These are phyloP conservation scores for Bolborhynchus lineola DNA, from an alignment of 2,113 vertebrate species.

Conservation along the genomic window DNA sequence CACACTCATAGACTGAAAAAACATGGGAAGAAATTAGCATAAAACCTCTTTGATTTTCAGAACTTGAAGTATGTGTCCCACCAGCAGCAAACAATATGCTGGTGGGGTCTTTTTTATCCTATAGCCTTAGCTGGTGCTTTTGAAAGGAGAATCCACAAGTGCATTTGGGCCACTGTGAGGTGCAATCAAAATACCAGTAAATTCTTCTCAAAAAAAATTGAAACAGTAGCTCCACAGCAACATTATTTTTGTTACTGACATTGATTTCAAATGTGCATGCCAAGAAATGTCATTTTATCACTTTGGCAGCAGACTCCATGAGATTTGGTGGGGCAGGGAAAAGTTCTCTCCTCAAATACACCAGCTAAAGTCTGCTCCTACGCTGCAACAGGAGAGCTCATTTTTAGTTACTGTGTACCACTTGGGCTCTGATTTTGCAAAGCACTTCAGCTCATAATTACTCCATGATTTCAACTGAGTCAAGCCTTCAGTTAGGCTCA, in stretches of 20 bases:
- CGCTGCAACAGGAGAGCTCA: not conserved
- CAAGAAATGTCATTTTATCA: not conserved
- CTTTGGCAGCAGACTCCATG: not conserved
- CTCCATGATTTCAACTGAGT: not conserved
- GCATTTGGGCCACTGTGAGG: not conserved
- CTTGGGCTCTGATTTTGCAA: not conserved
- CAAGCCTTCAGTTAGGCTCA: not conserved
- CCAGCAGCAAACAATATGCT: not conserved
- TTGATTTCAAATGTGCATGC: not conserved
- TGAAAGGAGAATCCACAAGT: not conserved
- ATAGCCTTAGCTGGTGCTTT: not conserved
- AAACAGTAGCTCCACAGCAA: not conserved
- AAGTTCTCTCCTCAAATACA: not conserved
- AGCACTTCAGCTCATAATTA: not conserved
- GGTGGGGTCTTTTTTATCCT: accelerated
- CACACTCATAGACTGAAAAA: not conserved
- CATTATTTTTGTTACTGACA: not conserved
- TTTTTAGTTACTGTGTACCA: not conserved
- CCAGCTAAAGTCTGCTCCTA: not conserved
- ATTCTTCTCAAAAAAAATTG: not conserved
- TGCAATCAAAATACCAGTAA: not conserved
- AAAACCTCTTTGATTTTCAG: not conserved
- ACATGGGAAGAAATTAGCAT: not conserved
- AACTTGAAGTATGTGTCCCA: not conserved
- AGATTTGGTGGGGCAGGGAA: not conserved